Base-by-base conservation (phyloP, 53 echinoderm and acorn worm genomes). In the Astropecten irregularis region DNA sequence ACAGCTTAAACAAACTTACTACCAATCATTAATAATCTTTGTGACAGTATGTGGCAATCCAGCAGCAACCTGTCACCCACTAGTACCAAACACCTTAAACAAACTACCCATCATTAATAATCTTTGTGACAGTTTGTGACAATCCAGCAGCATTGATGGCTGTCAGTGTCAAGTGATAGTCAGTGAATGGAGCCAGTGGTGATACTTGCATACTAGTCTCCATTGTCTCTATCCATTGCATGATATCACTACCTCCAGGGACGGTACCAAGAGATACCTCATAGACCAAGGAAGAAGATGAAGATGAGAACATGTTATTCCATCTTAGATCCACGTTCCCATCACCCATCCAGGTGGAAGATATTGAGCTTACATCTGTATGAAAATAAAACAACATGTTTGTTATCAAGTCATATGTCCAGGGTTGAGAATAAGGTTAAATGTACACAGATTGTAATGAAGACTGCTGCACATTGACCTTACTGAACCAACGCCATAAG, bases 151-250 rank as follows among this genome's bases (percentile, higher is more conserved):
- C 49, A 40, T 76, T 86, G 22, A 86, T 61, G 29, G 76, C 86
- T 0, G 86, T 76, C 35, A 86, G 25, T 15, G 86, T 71, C 15
- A 86, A 23, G 65, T 66, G 33, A 33, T 74, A 46, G 48, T 86
- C 79, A 10, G 49, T 64, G 30, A 31, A 28, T 20, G 58, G 64
- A 33, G 46, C 86, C 62, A 85, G 19, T 40, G 60, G 40, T 35
- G 40, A 58, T 21, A 66, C 49, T 33, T 20, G 49, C 68, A 86
- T 77, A 65, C 37, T 37, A 30, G 65, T 64, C 7, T 86, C 29
- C 49, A 60, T 40, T 19, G 86, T 86, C 68, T 86, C 86, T 3
- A 59, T 36, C 86, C 86, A 86, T 32, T 86, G 54, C 35, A 86
- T 48, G 49, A 86, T 60, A 44, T 86, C 86, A 63, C 51, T 63